These are phyloP conservation scores for Orussus abietinus DNA, from an alignment of 1,140 invertebrate genomes.

Conservation along the genomic window DNA sequence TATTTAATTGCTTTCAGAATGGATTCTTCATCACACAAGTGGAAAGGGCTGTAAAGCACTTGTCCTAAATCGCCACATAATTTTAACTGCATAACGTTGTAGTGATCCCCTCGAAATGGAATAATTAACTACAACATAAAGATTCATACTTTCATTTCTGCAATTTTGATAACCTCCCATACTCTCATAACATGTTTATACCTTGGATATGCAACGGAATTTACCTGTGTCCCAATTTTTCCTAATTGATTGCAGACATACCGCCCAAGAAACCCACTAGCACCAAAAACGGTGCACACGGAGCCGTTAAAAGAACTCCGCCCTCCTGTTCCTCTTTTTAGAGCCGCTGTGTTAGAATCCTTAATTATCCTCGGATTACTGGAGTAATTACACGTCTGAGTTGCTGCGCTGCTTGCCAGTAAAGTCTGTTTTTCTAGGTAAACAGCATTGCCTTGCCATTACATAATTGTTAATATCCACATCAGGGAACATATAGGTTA, in stretches of 20 bases:
- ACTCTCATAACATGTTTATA: slow-evolving; percentile 1
- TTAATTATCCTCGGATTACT: slow-evolving; percentile 39
- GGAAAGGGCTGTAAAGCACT: slow-evolving; percentile 83
- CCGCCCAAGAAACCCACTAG: slow-evolving; percentile 81
- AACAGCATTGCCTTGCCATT: no score
- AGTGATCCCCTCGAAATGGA: slow-evolving; percentile 86
- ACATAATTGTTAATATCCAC: no score
- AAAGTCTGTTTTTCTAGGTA: slow-evolving; percentile 35
- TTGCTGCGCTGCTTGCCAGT: slow-evolving; percentile 14
- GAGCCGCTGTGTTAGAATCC: slow-evolving; percentile 57
- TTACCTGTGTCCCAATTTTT: slow-evolving; percentile 79
- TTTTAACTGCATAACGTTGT: slow-evolving; percentile 73
- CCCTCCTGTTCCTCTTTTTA: slow-evolving; percentile 88
- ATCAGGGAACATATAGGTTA: no score
- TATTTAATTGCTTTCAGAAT: slow-evolving; percentile 85
- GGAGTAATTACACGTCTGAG: slow-evolving; percentile 40
- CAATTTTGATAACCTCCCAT: no score
- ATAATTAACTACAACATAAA: slow-evolving; percentile 74
- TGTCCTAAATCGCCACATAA: slow-evolving; percentile 93
- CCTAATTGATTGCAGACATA: slow-evolving; percentile 86
- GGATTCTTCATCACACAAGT: slow-evolving; percentile 84
- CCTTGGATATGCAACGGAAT: not conserved
- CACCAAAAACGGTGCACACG: slow-evolving; percentile 96
- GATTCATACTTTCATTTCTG: slow-evolving; percentile 2
- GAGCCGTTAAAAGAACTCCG: slow-evolving; percentile 94